Conservation (phyloP, 1,140 invertebrate genomes). For the Pissodes strobi region DNA sequence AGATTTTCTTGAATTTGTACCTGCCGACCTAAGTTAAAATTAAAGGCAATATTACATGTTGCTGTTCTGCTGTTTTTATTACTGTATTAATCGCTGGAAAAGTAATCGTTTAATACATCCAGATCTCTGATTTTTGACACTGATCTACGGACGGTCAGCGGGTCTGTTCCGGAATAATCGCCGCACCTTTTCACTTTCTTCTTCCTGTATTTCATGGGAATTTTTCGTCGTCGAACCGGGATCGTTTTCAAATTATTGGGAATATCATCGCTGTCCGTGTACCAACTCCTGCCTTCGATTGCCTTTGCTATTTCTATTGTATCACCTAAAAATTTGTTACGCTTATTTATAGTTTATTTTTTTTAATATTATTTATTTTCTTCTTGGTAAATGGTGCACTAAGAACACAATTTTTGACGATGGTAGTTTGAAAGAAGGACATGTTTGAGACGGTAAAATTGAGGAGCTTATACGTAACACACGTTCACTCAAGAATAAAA, state of each 20-base stretch:
- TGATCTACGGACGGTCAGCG: neutral
- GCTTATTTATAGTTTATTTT: neutral
- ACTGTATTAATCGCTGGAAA: neutral
- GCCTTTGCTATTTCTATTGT: conserved; percentile 48
- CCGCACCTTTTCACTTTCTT: neutral
- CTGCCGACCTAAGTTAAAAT: neutral
- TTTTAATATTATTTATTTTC: neutral
- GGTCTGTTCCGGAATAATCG: neutral
- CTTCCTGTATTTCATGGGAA: neutral
- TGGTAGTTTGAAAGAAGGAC: neutral
- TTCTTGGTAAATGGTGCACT: neutral
- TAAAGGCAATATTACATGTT: neutral
- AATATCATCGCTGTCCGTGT: conserved; percentile 13
- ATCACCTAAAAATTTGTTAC: conserved; percentile 44
- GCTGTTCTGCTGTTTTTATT: neutral
- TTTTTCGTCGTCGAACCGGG: neutral
- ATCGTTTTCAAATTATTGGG: conserved; percentile 8
- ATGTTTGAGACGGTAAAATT: conserved; percentile 7
- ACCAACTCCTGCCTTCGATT: conserved; percentile 48
- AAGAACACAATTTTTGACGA: neutral
- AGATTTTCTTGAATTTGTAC: too few relatives aligned
- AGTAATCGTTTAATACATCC: neutral
- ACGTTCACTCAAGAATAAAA: too few relatives aligned
- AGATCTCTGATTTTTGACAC: conserved; percentile 13
- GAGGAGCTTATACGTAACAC: too few relatives aligned